Conservation (phyloP, 2,113 vertebrate genomes). For the Apteryx mantelli region DNA sequence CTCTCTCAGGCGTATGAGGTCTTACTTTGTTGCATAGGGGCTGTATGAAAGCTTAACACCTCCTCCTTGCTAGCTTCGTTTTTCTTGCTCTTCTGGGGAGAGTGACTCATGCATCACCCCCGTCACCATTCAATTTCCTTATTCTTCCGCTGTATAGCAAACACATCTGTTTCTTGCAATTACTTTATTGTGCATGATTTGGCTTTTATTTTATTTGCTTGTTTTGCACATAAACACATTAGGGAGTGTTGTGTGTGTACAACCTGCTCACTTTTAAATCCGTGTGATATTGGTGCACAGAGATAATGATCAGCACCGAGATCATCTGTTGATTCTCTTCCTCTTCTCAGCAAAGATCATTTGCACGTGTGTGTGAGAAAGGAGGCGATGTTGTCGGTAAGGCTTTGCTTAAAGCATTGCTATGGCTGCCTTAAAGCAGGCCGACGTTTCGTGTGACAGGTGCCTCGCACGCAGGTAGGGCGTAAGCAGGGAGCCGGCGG, state of each 20-base stretch:
- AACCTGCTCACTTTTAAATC: not conserved
- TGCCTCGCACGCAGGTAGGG: not conserved
- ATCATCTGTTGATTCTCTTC: not conserved
- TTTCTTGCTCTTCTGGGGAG: not conserved
- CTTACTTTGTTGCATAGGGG: fast-evolving
- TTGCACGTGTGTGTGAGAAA: not conserved
- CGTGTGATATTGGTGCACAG: not conserved
- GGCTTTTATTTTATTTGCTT: no score
- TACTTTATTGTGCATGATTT: not conserved
- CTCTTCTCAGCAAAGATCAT: not conserved
- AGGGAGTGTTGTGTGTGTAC: no score
- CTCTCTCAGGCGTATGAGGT: not conserved
- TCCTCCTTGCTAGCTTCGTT: not conserved
- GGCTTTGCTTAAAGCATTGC: not conserved
- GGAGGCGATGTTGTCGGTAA: not conserved
- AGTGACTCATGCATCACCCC: not conserved
- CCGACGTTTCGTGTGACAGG: not conserved
- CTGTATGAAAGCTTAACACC: no score
- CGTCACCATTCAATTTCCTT: not conserved
- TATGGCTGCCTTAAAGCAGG: not conserved
- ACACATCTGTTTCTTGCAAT: no score
- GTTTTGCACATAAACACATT: not conserved
- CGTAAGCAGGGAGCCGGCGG: no score
- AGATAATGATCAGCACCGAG: not conserved
- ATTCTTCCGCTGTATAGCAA: not conserved